Percentiles rank a stretch among this genome's conserved stretches.
Conservation (phyloP, 92 coral and sea anemone species). For the Phenganax marumi region DNA sequence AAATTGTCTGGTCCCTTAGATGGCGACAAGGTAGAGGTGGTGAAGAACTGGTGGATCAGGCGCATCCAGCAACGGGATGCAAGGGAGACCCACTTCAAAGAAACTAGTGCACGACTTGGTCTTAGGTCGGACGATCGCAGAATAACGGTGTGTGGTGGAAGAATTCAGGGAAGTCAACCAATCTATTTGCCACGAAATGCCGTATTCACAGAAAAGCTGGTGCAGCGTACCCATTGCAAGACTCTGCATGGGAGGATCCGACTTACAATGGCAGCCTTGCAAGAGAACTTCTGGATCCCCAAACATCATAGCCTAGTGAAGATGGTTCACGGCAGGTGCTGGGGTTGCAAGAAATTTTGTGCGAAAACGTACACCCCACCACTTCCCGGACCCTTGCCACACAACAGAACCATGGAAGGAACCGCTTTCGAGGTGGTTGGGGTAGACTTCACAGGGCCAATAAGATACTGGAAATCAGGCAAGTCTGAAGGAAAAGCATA, state of each 20-base stretch:
- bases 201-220: conserved; percentile 34
- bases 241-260: conserved; percentile 49
- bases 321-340: not conserved
- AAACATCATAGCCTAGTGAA: conserved; percentile 24
- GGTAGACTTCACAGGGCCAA: conserved; percentile 23
- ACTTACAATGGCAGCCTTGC: conserved; percentile 51
- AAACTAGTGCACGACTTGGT: conserved; percentile 15
- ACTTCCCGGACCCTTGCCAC: not conserved
- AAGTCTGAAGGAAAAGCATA: conserved; percentile 24
- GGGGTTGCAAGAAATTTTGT: not conserved
- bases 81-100: not conserved
- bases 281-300: conserved; percentile 41
- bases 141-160: conserved; percentile 21
- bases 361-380: not conserved
- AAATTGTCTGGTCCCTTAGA: conserved; percentile 37
- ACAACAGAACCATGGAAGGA: not conserved
- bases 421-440: conserved; percentile 7
- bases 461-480: not conserved
- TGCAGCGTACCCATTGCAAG: conserved; percentile 41
- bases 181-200: conserved; percentile 34
- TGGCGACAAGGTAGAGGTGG: conserved; percentile 27
- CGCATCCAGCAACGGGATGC: conserved; percentile 23
- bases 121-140: conserved; percentile 18
- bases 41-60: conserved; percentile 29
- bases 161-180: conserved; percentile 24